Base-by-base conservation (phyloP, 1,140 invertebrate genomes). In the Argopecten irradians region DNA sequence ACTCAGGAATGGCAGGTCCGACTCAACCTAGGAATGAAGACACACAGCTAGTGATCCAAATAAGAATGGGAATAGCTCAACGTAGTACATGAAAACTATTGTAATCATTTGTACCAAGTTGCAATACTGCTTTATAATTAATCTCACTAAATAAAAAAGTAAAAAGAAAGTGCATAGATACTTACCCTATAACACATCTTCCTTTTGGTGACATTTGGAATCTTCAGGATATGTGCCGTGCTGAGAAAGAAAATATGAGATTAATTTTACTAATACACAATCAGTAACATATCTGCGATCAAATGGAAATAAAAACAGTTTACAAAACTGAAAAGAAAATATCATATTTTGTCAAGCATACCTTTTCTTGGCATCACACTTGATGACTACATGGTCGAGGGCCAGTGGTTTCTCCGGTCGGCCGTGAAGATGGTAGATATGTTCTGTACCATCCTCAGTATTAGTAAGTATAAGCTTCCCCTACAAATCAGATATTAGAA, bases 151-250 rank as follows among this genome's bases (percentile, higher is more conserved):
- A 71, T 1, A 28, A 28, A 28, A n/a, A 71, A 28, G 8, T 71
- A 28, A 8, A 5, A 71, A 5, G 14, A 28, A 86, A 87, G 19
- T 5, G 41, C 84, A 87, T 34, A 34, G 82, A 71, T 41, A 92
- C 90, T 93, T 92, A 94, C 95, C 88, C 86, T 91, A 87, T 93
- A 95, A 35, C 91, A 93, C 2, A 95, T 90, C 86, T 94, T 95
- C 89, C 93, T 95, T 85, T 92, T 94, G 22, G 94, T 95, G 19
- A 93, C 92, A 91, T 95, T 95, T 5, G 95, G 95, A 19, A 95
- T 91, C 71, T 93, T 92, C 22, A 95, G 46, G 35, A 89, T 91
- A 89, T 93, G 92, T 34, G 46, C 89, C 13, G 92, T 85, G 34
- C 94, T 95, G 92, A 34, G 93, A 92, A n/a, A 89, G 83, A 32